A percentile compares a stretch with the other conserved stretches of the same genome.
These are phyloP conservation scores for Equus przewalskii DNA, from an alignment of 2,113 vertebrate species.

Conservation along the genomic window DNA sequence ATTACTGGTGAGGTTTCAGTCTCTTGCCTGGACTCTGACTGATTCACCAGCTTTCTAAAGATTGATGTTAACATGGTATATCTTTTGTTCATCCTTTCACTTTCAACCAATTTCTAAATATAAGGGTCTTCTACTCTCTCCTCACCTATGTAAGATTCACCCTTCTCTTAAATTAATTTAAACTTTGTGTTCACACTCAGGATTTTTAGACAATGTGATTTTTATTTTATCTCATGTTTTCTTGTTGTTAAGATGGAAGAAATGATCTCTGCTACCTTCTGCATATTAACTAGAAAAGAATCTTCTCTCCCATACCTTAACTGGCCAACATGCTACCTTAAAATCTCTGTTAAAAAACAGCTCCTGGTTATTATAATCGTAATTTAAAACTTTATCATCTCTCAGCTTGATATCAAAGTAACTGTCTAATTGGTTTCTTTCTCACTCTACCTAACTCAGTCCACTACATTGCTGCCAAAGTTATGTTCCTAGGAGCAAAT, in stretches of 20 bases:
- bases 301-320: neutral
- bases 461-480: neutral
- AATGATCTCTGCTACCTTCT: neutral
- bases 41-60: neutral
- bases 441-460: neutral
- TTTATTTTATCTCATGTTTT: neutral
- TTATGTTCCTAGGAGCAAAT: neutral
- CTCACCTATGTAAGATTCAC: neutral
- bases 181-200: neutral
- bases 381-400: neutral
- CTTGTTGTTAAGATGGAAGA: neutral
- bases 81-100: neutral
- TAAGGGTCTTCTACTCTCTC: neutral
- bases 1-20: neutral
- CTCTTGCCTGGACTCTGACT: neutral
- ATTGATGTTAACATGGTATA: neutral
- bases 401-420: neutral
- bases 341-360: neutral
- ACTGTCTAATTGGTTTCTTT: neutral
- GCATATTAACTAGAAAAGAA: neutral
- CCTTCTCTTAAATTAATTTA: neutral
- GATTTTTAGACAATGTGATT: neutral
- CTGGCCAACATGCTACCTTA: neutral
- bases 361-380: fast-evolving
- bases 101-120: neutral